Percentiles rank a stretch among this genome's conserved stretches.
Conservation (phyloP, 1,140 invertebrate species). For the Coelopa frigida region DNA sequence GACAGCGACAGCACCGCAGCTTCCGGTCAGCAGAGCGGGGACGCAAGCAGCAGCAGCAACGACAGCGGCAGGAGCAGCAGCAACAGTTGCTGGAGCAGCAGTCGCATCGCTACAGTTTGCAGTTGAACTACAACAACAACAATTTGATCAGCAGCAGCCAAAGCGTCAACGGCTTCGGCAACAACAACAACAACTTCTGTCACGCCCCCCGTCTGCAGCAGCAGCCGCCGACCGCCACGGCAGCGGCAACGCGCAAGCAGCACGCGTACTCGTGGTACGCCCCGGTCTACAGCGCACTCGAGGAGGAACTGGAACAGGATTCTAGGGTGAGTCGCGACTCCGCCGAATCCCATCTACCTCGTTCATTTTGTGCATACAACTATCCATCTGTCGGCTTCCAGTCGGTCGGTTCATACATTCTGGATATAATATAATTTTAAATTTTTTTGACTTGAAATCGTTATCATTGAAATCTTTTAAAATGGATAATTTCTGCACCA, state of each 20-base stretch:
- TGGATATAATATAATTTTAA: no score
- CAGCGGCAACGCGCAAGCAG: conserved; percentile 33
- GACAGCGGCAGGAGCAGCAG: neutral
- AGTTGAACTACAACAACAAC: conserved; percentile 33
- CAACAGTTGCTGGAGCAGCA: conserved; percentile 7
- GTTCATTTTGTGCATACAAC: neutral
- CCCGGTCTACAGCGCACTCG: conserved; percentile 42
- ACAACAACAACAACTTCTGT: no score
- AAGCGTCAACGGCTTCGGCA: conserved; percentile 15
- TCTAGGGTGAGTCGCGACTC: conserved; percentile 31
- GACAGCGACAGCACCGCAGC: conserved; percentile 6
- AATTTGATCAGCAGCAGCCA: conserved; percentile 26
- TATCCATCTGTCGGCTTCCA: neutral
- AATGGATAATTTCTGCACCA: no score
- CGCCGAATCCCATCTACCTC: neutral
- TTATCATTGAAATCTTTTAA: no score
- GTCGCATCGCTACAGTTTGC: conserved; percentile 29
- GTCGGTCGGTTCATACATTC: neutral
- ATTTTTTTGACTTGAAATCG: no score
- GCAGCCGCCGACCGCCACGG: conserved; percentile 9
- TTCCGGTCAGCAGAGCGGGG: neutral
- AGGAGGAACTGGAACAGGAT: conserved; percentile 43
- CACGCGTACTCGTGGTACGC: conserved; percentile 44
- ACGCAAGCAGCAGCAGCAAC: neutral
- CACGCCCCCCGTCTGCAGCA: neutral